Percentiles rank a stretch among this genome's conserved stretches.
These are phyloP conservation scores for Cyprinus carpio DNA, from an alignment of 2,113 vertebrate species.

Conservation along the genomic window DNA sequence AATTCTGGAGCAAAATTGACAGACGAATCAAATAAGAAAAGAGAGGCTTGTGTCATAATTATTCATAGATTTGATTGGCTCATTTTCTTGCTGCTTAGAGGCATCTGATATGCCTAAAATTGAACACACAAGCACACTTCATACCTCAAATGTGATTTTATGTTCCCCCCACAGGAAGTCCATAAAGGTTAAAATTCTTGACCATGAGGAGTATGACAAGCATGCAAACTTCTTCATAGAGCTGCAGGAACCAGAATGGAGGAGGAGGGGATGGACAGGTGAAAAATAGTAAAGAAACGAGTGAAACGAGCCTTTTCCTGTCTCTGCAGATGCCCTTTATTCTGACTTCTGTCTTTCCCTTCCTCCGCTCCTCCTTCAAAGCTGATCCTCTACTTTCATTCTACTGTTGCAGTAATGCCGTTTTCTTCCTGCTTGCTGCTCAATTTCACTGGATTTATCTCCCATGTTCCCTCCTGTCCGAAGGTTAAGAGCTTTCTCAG, in stretches of 20 bases:
- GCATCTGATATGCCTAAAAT: neutral
- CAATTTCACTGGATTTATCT: slow-evolving; percentile 5
- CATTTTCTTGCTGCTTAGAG: neutral
- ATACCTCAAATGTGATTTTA: slow-evolving; percentile 62
- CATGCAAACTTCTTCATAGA: slow-evolving; percentile 92
- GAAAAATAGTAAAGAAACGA: slow-evolving; percentile 71
- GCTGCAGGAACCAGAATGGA: slow-evolving; percentile 91
- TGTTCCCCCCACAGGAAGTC: slow-evolving; percentile 90
- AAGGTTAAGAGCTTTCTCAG: slow-evolving; percentile 8
- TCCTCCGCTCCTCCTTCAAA: slow-evolving; percentile 62
- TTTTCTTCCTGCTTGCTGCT: slow-evolving; percentile 9
- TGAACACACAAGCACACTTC: neutral
- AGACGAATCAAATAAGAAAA: neutral
- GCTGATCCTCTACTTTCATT: slow-evolving; percentile 19
- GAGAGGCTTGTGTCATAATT: neutral
- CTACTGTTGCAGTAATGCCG: neutral
- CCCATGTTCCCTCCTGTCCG: neutral
- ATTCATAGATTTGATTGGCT: neutral
- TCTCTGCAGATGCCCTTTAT: slow-evolving; percentile 51
- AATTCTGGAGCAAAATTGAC: neutral
- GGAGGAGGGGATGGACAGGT: slow-evolving; percentile 92
- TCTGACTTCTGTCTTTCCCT: slow-evolving; percentile 43
- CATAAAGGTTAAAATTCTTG: slow-evolving; percentile 89
- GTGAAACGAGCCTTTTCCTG: slow-evolving; percentile 50
- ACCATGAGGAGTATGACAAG: slow-evolving; percentile 95